Base-by-base conservation (phyloP, 2,888 invertebrate species). In the Tetragonisca angustula region DNA sequence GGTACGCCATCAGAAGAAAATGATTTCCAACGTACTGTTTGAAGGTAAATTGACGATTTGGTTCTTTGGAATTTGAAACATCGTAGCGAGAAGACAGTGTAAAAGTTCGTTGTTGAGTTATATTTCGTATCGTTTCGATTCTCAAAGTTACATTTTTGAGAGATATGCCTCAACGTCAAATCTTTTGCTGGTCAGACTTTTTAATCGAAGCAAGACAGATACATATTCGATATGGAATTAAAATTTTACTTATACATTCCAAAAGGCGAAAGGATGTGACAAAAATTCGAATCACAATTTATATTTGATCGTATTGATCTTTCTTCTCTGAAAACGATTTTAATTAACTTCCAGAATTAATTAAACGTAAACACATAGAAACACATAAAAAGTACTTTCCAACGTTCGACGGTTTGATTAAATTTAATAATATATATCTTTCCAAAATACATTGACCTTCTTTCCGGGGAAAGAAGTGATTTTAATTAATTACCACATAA, bases 1-100 rank as follows among this genome's bases (percentile, higher is more conserved):
- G 69, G 49, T 62, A 64, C 36, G 43, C 6, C 4, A 52, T 59
- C 50, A 56, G 74, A 67, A 77, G 70, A 56, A 79, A 65, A 59
- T 43, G 82, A 43, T 83, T 68, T 13, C 59, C 21, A n/a, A 2
- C 24, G 49, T 52, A 17, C 56, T 15, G 43, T 17, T 64, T 54
- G 43, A 43, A 43, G 21, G 11, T 32, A 52, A 74, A 70, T 72
- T 59, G 62, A 54, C 36, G 32, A 54, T 68, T 56, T 36, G 64
- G 36, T 65, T 50, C 76, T 79, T 62, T 27, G 21, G 21, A 43
- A 5, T 17, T 9, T 21, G 50, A n/a, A 50, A 4, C 17, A 17
- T 32, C 62, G 49, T 15, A 21, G 56, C 49, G 75, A 9, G 76
- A 36, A 36, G 36, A 36, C 36, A 67, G 13, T n/a, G 5, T 2